Evolutionary conservation across 2,888 invertebrate species (phyloP), one percentile per base, ranked within the genome.

Genomic region (Sympetrum striolatum): DNA sequence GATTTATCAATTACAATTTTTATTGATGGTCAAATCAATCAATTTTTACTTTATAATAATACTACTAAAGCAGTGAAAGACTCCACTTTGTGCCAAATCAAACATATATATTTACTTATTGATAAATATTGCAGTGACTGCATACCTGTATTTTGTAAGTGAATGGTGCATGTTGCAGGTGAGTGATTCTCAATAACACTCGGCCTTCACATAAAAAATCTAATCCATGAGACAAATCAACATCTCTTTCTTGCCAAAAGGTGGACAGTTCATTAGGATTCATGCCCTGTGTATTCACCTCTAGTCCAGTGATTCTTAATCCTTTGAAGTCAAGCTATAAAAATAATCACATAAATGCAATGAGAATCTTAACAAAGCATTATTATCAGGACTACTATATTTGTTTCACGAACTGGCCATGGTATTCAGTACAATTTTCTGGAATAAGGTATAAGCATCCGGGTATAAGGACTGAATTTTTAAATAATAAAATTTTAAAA

Each of bases 191-290:
- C 0, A 96, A 97, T 90, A 96, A 95, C 58, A 97, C 96, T 81
- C 96, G 93, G 82, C 97, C 97, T 0, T 97, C 95, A 0, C 97
- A 97, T 15, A 96, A 95, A 94, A 98, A 98, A 94, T 98, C 98
- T 93, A 98, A 95, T 0, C 98, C 98, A 0, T 97, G 95, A 0
- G 96, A 96, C 64, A 98, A 93, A 92, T 98, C 96, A 92, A 98
- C 95, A 90, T 96, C 96, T 91, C 96, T 96, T 93, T 96, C 96
- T 94, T 96, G 96, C 98, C 98, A 98, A 94, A 96, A 96, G 0
- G 97, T 97, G 91, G 94, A 94, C 73, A 98, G 91, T 0, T 93
- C 93, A 93, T 97, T 96, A 8, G 73, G 80, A 5, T 80, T 58
- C 25, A 35, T 90, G 90, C 91, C 90, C 0, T 94, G 92, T 0